A percentile compares a stretch with the other conserved stretches of the same genome.
Evolutionary conservation across 2,797 vertebrate species (phyloP).

Genomic region (Streptopelia turtur): DNA sequence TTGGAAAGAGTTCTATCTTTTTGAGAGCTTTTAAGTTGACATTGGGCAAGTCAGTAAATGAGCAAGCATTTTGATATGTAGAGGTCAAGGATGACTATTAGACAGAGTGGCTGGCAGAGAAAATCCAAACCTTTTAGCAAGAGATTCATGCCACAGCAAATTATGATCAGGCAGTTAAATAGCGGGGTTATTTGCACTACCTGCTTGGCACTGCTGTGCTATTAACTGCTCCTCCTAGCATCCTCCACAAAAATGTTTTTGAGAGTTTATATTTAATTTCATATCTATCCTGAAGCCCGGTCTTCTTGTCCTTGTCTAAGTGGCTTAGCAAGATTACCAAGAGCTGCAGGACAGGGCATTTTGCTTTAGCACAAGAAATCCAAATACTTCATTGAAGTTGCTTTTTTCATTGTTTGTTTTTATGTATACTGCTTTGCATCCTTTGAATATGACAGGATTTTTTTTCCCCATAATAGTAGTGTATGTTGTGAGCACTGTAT

Average conservation of each 20-base stretch:
- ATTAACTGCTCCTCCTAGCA: neutral
- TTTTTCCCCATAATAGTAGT: neutral
- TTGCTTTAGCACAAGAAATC: neutral
- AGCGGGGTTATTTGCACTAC: neutral
- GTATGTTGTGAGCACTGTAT: neutral
- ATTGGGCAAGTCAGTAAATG: neutral
- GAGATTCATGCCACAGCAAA: neutral
- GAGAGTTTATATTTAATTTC: slow-evolving; percentile 17
- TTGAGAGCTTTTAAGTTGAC: neutral
- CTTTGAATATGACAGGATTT: neutral
- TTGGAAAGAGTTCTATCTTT: neutral
- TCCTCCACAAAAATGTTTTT: neutral
- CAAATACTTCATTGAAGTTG: neutral
- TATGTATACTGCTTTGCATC: neutral
- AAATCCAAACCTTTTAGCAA: neutral
- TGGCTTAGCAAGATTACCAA: neutral
- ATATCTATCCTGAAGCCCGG: neutral
- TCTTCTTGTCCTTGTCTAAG: neutral
- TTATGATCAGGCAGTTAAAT: slow-evolving; percentile 8
- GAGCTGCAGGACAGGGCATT: neutral
- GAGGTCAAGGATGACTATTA: neutral
- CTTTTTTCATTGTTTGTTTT: neutral
- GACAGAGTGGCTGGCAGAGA: neutral
- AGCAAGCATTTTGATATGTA: neutral
- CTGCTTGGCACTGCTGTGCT: neutral